Evolutionary conservation across 1,140 invertebrate species (phyloP), one percentile per base, ranked within the genome.

Genomic region (Heliothis virescens): DNA sequence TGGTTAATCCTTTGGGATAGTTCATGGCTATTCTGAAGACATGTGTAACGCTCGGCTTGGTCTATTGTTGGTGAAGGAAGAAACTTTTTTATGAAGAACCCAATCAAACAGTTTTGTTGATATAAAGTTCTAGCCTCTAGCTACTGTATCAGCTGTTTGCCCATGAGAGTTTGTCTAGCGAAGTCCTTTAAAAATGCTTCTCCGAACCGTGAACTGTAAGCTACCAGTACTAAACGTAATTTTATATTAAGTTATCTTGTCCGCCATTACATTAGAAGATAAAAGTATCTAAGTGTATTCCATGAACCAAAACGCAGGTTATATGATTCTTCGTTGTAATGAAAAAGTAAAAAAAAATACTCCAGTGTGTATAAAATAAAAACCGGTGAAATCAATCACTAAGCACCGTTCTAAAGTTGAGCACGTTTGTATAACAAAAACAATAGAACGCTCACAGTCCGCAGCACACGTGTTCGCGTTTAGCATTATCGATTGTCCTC

Each of bases 1-100:
- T 86, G 79, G 80, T 82, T 93, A 93, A 93, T 93, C 92, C 92
- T 92, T 92, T 93, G 84, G 76, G 85, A 81, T 89, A 85, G 84
- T 85, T 86, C 75, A 57, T 85, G 83, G 83, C 81, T 85, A 86
- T 88, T 88, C 85, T 75, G 76, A 74, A 86, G 85, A 88, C 90
- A 90, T 91, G 89, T 89, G 91, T 89, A 88, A 87, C 86, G 84
- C 85, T 83, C 88, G 86, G 91, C 84, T 85, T 77, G 81, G 69
- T 69, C 83, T 83, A 81, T 92, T 92, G 86, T 89, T 79, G 65
- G 12, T 2, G 63, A 26, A 41, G 52, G 55, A 79, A 76, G 53
- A 81, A 21, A 55, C 82, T 88, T 88, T 89, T 85, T 83, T 81
- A 82, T 34, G 81, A 84, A 29, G 29, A 62, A 84, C 80, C 79